phyloP scores from a whole-genome alignment of 2,113 vertebrate species.

The Struthidea cinerea region DNA sequence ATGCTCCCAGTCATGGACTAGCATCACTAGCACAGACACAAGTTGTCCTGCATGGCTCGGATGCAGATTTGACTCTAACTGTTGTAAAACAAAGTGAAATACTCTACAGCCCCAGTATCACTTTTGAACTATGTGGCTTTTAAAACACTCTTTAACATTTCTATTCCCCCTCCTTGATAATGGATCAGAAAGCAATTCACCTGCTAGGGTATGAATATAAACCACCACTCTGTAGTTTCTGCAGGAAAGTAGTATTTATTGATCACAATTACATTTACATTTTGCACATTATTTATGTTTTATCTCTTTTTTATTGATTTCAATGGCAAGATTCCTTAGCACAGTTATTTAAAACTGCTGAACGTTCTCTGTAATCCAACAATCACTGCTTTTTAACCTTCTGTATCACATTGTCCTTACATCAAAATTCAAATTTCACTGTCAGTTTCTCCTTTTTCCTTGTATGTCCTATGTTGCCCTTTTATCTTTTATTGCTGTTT shows the following conservation, averaged over 20 bases:
- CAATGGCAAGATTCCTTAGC: background rate
- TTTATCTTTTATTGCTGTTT: background rate
- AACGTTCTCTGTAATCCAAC: background rate
- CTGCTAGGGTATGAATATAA: background rate
- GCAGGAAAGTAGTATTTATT: background rate
- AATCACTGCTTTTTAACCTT: background rate
- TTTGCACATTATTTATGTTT: background rate
- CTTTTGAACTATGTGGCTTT: background rate
- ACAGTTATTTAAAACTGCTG: background rate
- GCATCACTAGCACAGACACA: background rate
- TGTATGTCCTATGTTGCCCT: background rate
- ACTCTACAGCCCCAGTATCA: background rate
- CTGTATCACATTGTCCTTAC: background rate
- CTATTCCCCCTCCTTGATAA: background rate
- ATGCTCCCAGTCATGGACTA: accelerated
- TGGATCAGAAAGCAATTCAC: accelerated
- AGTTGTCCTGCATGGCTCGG: background rate
- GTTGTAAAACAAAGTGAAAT: background rate
- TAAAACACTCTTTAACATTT: background rate
- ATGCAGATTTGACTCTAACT: background rate
- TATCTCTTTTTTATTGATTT: background rate
- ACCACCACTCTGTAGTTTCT: background rate
- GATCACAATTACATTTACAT: background rate
- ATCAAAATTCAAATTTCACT: background rate
- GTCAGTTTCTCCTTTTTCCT: background rate